Evolutionary conservation across 2,797 vertebrate genomes (phyloP).

Genomic region (Poecilia picta): DNA sequence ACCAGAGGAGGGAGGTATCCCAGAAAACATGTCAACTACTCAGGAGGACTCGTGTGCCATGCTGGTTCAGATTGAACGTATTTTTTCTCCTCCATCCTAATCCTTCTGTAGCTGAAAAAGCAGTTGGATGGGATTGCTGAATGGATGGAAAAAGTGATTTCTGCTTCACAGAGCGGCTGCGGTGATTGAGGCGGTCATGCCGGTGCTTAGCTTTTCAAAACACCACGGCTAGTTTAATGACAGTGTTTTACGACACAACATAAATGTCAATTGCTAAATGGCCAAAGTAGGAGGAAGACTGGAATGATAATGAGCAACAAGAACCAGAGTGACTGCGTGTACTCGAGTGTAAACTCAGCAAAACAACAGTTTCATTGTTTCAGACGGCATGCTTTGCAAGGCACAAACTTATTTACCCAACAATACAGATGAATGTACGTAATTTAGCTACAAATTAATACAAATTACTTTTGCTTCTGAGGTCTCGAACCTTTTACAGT

Average conservation of each 20-base stretch:
- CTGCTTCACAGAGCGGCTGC: constrained; percentile 19
- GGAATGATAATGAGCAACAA: constrained; percentile 50
- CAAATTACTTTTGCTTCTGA: neutral
- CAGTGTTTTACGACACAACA: constrained; percentile 54
- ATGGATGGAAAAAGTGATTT: constrained; percentile 61
- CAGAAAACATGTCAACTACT: constrained; percentile 19
- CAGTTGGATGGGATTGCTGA: constrained; percentile 32
- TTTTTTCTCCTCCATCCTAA: constrained; percentile 23
- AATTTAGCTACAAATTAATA: neutral
- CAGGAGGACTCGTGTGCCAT: constrained; percentile 23
- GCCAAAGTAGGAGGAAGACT: constrained; percentile 51
- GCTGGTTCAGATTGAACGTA: constrained; percentile 24
- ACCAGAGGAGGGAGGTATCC: neutral
- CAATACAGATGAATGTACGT: neutral
- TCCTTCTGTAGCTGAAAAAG: constrained; percentile 33
- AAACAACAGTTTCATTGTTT: constrained; percentile 17
- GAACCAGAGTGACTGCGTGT: constrained; percentile 22
- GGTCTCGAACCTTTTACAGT: neutral
- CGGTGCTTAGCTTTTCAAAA: constrained; percentile 50
- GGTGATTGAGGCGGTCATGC: constrained; percentile 15
- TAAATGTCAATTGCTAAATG: constrained; percentile 64
- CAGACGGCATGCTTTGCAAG: constrained; percentile 14
- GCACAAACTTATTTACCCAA: constrained; percentile 4
- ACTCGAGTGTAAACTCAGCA: constrained; percentile 8
- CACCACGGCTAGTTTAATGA: constrained; percentile 55